Evolutionary conservation across 2,888 invertebrate genomes (phyloP).

Genomic region (Crocallis elinguaria): DNA sequence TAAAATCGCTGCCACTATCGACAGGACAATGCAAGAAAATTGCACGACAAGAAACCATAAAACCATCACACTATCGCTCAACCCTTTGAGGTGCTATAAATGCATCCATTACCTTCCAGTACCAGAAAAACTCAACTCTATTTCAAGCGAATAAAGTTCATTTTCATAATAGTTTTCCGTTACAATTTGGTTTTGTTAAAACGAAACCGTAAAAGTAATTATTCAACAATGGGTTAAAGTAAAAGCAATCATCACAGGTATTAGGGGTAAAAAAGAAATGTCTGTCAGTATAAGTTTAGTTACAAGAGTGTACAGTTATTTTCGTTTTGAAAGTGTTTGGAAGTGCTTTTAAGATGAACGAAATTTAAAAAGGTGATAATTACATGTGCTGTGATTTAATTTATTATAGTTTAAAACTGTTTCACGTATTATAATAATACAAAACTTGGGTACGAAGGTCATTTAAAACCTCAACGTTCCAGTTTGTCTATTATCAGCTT

Average conservation of each 20-base stretch:
- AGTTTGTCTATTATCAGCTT: no score
- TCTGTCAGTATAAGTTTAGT: constrained; percentile 62
- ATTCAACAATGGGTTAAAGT: constrained; percentile 64
- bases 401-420: no score
- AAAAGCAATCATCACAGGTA: constrained; percentile 74
- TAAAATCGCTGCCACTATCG: constrained; percentile 2
- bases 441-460: no score
- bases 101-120: constrained; percentile 58
- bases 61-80: constrained; percentile 74
- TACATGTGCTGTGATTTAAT: no score
- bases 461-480: no score
- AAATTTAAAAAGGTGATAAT: no score
- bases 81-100: constrained; percentile 82
- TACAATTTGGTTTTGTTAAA: constrained; percentile 49
- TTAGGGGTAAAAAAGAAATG: constrained; percentile 53
- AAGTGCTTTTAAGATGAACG: neutral
- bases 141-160: constrained; percentile 26
- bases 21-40: constrained; percentile 77
- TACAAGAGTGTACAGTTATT: constrained; percentile 50
- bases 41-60: constrained; percentile 78
- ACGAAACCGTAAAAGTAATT: constrained; percentile 73
- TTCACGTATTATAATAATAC: no score
- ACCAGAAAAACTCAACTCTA: constrained; percentile 43
- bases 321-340: neutral
- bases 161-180: constrained; percentile 23